Evolutionary conservation across 2,113 vertebrate genomes (phyloP).

Genomic region (Atractosteus spatula): DNA sequence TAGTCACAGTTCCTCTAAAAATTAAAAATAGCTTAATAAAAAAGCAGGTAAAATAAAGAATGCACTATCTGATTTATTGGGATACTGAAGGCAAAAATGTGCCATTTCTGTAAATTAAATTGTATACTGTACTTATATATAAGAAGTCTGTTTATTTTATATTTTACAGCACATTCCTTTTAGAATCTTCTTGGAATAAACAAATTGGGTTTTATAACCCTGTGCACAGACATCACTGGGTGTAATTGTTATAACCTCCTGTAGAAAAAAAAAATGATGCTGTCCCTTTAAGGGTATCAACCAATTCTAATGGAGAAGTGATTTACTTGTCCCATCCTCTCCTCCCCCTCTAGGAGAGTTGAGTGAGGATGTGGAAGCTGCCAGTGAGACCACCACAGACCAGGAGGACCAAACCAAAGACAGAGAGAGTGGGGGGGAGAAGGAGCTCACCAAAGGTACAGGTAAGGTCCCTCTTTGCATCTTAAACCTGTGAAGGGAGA

Average conservation of each 20-base stretch:
- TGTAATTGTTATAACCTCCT: conserved; percentile 68
- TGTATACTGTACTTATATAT: no score
- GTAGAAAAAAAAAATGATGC: conserved; percentile 65
- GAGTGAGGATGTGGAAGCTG: conserved; percentile 90
- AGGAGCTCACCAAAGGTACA: conserved; percentile 91
- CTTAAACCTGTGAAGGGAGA: conserved; percentile 36
- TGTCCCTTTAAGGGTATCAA: conserved; percentile 80
- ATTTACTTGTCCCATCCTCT: conserved; percentile 76
- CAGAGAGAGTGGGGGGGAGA: conserved; percentile 85
- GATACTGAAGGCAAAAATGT: no score
- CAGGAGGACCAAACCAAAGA: conserved; percentile 93
- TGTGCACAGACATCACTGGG: conserved; percentile 65
- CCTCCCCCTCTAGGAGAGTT: conserved; percentile 88
- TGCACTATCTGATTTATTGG: no score
- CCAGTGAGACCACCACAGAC: conserved; percentile 80
- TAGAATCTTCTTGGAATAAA: no score
- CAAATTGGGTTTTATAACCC: conserved; percentile 57
- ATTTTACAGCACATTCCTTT: no score
- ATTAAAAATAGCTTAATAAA: not conserved
- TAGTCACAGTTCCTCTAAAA: not conserved
- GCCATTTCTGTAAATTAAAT: no score
- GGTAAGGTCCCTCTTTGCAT: conserved; percentile 71
- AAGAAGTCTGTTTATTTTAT: no score
- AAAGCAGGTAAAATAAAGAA: not conserved
- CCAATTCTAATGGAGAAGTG: conserved; percentile 75